Evolutionary conservation across 2,888 invertebrate species (phyloP), one percentile per base, ranked within the genome.

Genomic region (Prenolepis imparis): DNA sequence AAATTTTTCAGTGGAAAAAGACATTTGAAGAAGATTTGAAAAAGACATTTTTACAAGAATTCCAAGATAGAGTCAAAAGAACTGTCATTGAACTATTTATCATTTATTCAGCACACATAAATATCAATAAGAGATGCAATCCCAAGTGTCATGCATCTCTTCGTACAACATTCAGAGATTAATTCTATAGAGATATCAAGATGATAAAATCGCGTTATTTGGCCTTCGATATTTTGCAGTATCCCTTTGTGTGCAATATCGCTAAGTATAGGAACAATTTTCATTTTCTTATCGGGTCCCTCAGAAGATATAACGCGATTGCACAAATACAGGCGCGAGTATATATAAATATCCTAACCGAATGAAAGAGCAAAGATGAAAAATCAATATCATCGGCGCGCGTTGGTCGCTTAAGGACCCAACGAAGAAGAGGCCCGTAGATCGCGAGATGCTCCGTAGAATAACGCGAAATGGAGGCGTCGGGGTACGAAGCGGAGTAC

Each of bases 381-480:
- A 70, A 72, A 80, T 80, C 78, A 80, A 80, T 80, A 72, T 72
- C 59, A 59, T 80, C 36, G 72, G 41, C 32, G 70, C 41, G 21
- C 32, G 41, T 11, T 21, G n/a, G 32, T 75, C 55, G 32, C 57
- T 80, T 59, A 59, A 78, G 41, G 12, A 28, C 12, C 32, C 21
- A 39, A 61, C 48, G 48, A 48, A 48, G 66, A 32, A 6, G 28
- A 59, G 11, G 28, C 41, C 36, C 21, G 9, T 70, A n/a, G n/a
- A 52, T 6, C 28, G 57, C 55, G 11, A n/a, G 36, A 39, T 18
- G 61, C 48, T 39, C 36, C 80, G 61, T 61, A 24, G 63, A 68
- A 64, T 52, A 74, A 75, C 15, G 52, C 63, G 28, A n/a, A 63
- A 74, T 70, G 81, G 74, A 81, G 81, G 81, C 81, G 63, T 75